phyloP scores from a whole-genome alignment of 2,888 invertebrate species.

The Polylopha cassiicola region DNA sequence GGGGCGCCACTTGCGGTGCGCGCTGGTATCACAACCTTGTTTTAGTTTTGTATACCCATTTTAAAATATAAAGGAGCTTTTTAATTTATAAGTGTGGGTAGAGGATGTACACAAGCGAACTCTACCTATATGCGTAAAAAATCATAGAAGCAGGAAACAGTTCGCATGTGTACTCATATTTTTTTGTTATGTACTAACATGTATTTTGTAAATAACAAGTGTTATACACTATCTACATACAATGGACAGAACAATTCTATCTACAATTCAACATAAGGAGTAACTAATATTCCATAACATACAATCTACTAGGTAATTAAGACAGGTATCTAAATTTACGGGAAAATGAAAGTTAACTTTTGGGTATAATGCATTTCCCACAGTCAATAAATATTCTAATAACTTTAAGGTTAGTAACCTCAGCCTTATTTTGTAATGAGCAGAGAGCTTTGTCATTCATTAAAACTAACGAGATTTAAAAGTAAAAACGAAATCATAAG shows the following conservation, averaged over 20 bases:
- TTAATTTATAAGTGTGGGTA: too few relatives aligned
- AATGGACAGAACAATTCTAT: constrained; percentile 11
- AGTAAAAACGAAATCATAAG: too few relatives aligned
- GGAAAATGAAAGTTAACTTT: constrained; percentile 5
- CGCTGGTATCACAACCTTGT: constrained; percentile 72
- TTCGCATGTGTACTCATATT: too few relatives aligned
- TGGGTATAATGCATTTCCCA: constrained; percentile 14
- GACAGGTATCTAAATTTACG: constrained; percentile 8
- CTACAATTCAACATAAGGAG: constrained; percentile 12
- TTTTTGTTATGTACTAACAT: constrained; percentile 13
- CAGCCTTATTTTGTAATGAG: too few relatives aligned
- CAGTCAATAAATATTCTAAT: too few relatives aligned
- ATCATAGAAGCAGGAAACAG: too few relatives aligned
- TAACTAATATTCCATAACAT: constrained; percentile 16
- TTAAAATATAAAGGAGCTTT: background rate
- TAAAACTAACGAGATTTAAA: too few relatives aligned
- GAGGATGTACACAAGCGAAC: too few relatives aligned
- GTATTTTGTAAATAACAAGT: constrained; percentile 7
- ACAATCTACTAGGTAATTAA: constrained; percentile 5
- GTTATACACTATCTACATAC: constrained; percentile 18
- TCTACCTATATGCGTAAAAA: too few relatives aligned
- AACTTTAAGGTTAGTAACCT: too few relatives aligned
- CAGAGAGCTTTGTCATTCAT: too few relatives aligned
- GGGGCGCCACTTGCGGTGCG: constrained; percentile 90
- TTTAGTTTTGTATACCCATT: constrained; percentile 28